Evolutionary conservation across 2,113 vertebrate genomes (phyloP), one percentile per base, ranked within the genome.

Genomic region (Alaudala cheleensis): DNA sequence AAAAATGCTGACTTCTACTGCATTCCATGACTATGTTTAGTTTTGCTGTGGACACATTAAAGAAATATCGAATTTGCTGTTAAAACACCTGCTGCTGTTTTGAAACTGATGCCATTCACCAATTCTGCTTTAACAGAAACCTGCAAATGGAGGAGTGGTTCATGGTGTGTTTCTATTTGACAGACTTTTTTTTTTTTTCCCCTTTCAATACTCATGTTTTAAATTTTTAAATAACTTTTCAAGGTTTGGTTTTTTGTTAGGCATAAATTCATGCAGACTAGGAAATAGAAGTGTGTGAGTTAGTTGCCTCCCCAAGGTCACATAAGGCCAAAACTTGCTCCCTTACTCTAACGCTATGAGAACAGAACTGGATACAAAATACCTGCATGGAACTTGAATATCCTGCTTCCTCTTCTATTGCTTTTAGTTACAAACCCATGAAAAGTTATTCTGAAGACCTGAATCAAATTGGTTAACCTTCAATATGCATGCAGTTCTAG

Each of bases 351-450:
- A 33, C 0, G 5, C 34, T 37, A 8, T 49, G 51, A 86, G 65
- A 88, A 51, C 31, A 74, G 72, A 93, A 80, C 58, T 21, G 56
- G 42, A 34, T 24, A 58, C 51, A 80, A 80, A 73, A 56, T 49
- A 70, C 3, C 56, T 40, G 18, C 0, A 1, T 24, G 34, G 76
- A 88, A 70, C 69, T 86, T 40, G 37, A 58, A 78, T 65, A 88
- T 89, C 50, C 67, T 81, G 31, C 82, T 94, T 74, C 53, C 37
- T 62, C 23, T 71, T 87, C 44, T 78, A 14, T 26, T n/a, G 26
- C 39, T 88, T 90, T 93, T 81, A 78, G 83, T 86, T 90, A 70
- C 29, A 81, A 92, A 64, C 4, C 34, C 39, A 51, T 28, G 26
- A 73, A 80, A 82, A 54, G 39, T 86, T 56, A 47, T 73, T 81